Conservation (phyloP, 1,140 invertebrate species). For the Belonocnema kinseyi region DNA sequence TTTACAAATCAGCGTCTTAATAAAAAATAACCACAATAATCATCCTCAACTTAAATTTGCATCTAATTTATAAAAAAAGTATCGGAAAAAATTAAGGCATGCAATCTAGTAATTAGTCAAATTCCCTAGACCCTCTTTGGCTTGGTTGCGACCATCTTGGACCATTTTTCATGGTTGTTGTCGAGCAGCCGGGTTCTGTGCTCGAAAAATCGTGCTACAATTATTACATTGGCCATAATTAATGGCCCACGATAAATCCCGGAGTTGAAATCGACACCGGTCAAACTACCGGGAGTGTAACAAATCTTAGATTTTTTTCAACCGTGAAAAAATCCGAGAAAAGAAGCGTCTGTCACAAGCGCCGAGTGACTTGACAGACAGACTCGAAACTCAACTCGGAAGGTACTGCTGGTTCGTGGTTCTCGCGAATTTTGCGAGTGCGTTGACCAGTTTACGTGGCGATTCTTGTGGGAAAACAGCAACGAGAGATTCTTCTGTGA, state of each 20-base stretch:
- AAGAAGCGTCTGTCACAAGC: slow-evolving; percentile 48
- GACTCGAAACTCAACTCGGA: slow-evolving; percentile 15
- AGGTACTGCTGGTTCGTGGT: slow-evolving; percentile 26
- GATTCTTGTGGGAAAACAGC: slow-evolving; percentile 1
- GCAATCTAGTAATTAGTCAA: slow-evolving; percentile 22
- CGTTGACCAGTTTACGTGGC: slow-evolving; percentile 19
- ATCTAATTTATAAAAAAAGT: too few species aligned
- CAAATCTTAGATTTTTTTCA: not conserved
- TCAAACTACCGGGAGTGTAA: slow-evolving; percentile 30
- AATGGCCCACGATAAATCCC: slow-evolving; percentile 32
- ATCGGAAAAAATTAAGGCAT: too few species aligned
- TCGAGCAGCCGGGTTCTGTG: slow-evolving; percentile 63
- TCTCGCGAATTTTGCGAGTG: slow-evolving; percentile 21
- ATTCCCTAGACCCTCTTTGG: slow-evolving; percentile 45
- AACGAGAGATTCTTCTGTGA: slow-evolving; percentile 20
- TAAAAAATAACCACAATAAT: too few species aligned
- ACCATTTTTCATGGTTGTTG: slow-evolving; percentile 64
- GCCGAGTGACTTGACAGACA: slow-evolving; percentile 32
- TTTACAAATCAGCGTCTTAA: too few species aligned
- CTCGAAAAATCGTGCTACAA: slow-evolving; percentile 44
- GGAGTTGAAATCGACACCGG: not conserved
- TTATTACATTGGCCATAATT: slow-evolving; percentile 44
- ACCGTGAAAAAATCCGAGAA: slow-evolving; percentile 41
- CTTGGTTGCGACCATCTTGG: slow-evolving; percentile 59
- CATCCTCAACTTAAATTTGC: too few species aligned